Percentiles rank a stretch among this genome's conserved stretches.
Conservation (phyloP, 2,113 vertebrate genomes). For the Triplophysa dalaica region DNA sequence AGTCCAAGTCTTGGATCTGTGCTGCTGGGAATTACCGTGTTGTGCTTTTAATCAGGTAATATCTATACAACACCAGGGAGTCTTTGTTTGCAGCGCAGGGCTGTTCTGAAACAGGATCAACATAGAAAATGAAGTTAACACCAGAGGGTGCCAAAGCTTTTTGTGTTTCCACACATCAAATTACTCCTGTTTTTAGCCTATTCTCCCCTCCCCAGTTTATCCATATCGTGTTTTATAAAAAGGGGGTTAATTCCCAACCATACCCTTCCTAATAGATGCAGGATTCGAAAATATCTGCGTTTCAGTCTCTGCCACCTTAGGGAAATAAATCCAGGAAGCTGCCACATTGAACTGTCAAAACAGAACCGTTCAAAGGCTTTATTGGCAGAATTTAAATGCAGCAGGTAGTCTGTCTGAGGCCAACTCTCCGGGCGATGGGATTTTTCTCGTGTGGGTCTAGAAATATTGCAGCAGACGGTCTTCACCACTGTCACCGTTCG, state of each 20-base stretch:
- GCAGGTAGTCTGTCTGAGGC: constrained; percentile 10
- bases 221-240: constrained; percentile 42
- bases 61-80: constrained; percentile 30
- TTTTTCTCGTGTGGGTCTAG: constrained; percentile 1
- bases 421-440: not conserved
- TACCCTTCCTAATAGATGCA: constrained; percentile 16
- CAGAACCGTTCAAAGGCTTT: constrained; percentile 35
- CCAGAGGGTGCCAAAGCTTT: constrained; percentile 84
- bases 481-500: not conserved
- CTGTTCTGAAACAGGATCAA: constrained; percentile 54
- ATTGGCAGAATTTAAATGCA: constrained; percentile 26
- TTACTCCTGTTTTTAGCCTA: constrained; percentile 18
- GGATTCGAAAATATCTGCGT: constrained; percentile 12
- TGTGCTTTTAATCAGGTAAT: constrained; percentile 40
- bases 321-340: constrained; percentile 16
- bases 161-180: constrained; percentile 63
- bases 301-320: constrained; percentile 13
- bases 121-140: constrained; percentile 71
- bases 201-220: constrained; percentile 6
- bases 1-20: constrained; percentile 24
- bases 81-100: constrained; percentile 31
- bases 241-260: constrained; percentile 36
- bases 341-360: constrained; percentile 34
- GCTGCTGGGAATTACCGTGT: constrained; percentile 53
- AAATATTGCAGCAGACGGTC: constrained; percentile 15